Evolutionary conservation across 2,797 vertebrate species (phyloP).

Genomic region (Tiaroga cobitis): DNA sequence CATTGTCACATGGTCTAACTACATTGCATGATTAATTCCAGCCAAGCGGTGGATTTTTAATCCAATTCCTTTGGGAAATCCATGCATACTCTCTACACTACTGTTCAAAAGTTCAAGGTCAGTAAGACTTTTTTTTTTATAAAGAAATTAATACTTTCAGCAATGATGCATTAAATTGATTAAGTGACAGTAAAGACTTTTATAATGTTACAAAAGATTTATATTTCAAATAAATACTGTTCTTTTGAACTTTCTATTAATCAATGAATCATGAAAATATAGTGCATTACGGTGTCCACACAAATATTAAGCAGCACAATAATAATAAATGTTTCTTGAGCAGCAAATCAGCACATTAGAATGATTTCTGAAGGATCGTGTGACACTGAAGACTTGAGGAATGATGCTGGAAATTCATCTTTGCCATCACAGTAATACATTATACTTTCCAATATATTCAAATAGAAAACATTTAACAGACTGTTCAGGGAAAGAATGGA

Average conservation of each 20-base stretch:
- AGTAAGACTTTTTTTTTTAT: background rate
- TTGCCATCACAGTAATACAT: background rate
- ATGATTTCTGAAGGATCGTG: background rate
- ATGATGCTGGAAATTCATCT: background rate
- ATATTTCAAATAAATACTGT: background rate
- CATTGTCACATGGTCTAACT: background rate
- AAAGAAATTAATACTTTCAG: background rate
- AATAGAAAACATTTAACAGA: conserved; percentile 41
- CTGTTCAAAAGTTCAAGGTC: background rate
- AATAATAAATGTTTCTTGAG: background rate
- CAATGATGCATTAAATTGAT: background rate
- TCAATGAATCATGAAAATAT: conserved; percentile 7
- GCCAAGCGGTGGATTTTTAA: conserved; percentile 17
- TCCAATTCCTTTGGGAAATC: conserved; percentile 1
- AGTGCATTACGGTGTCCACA: background rate
- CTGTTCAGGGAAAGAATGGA: conserved; percentile 16
- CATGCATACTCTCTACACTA: background rate
- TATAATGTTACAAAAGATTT: background rate
- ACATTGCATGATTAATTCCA: conserved; percentile 13
- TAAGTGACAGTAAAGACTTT: background rate
- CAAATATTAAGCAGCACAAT: background rate
- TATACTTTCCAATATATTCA: conserved; percentile 21
- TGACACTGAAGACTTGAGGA: background rate
- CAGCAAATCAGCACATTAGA: background rate
- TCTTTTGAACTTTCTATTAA: background rate